Evolutionary conservation across 2,888 invertebrate species (phyloP).

Genomic region (Myathropa florea): DNA sequence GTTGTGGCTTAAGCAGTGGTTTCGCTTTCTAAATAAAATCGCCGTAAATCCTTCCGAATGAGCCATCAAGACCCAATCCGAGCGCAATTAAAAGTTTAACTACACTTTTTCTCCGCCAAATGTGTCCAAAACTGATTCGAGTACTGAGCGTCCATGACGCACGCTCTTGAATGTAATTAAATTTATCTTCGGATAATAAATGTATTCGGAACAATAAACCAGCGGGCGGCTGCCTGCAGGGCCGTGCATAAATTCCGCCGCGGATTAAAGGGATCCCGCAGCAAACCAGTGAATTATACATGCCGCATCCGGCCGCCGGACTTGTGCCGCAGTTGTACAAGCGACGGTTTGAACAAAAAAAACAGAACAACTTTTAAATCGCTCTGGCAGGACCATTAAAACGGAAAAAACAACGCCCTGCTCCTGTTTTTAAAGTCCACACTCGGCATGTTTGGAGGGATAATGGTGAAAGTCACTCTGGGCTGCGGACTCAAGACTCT

Average conservation of each 20-base stretch:
- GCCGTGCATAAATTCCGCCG: neutral
- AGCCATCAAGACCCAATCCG: neutral
- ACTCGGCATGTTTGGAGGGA: neutral
- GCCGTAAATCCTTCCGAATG: neutral
- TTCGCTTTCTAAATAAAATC: neutral
- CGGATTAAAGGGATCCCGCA: neutral
- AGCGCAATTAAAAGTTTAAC: neutral
- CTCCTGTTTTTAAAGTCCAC: neutral
- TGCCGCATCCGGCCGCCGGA: neutral
- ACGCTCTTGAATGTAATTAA: neutral
- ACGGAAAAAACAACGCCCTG: neutral
- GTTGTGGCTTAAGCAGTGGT: neutral
- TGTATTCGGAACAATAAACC: neutral
- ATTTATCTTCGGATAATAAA: neutral
- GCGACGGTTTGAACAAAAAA: neutral
- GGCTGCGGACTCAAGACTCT: neutral
- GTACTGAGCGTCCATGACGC: neutral
- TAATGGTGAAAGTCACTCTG: neutral
- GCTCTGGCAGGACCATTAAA: neutral
- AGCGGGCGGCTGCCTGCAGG: neutral
- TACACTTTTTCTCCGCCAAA: neutral
- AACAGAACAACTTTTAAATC: neutral
- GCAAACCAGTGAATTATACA: neutral
- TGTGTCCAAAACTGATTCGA: neutral
- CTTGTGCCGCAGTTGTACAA: neutral